These are phyloP conservation scores for Subanguina moxae DNA, from an alignment of 1,140 invertebrate genomes.

Conservation along the genomic window DNA sequence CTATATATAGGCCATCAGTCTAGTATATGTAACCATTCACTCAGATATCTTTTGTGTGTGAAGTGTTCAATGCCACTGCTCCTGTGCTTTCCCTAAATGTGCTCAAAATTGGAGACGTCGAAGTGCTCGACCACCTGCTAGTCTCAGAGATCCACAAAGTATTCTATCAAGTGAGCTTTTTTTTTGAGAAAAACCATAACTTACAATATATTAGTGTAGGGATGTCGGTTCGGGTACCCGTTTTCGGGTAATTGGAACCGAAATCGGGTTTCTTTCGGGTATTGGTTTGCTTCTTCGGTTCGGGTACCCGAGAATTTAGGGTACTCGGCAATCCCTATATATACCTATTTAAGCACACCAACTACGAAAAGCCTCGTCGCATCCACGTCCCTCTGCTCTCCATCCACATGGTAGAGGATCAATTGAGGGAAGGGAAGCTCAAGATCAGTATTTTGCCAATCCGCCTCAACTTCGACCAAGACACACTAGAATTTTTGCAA, in stretches of 20 bases:
- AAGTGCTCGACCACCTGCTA: slow-evolving; percentile 46
- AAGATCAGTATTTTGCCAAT: slow-evolving; percentile 46
- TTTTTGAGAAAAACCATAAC: background rate
- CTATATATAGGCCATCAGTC: background rate
- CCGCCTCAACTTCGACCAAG: slow-evolving; percentile 50
- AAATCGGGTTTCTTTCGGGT: slow-evolving; percentile 6
- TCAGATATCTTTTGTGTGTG: slow-evolving; percentile 34
- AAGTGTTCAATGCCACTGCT: slow-evolving; percentile 27
- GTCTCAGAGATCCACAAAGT: slow-evolving; percentile 49
- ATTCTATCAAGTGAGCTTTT: slow-evolving; percentile 40
- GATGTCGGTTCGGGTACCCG: no score
- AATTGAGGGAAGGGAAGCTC: slow-evolving; percentile 39
- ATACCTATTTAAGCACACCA: slow-evolving; percentile 14
- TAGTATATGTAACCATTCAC: slow-evolving; percentile 20
- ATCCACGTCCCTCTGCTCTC: slow-evolving; percentile 30
- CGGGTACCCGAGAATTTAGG: no score
- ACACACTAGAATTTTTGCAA: slow-evolving; percentile 48
- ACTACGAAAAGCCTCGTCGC: slow-evolving; percentile 22
- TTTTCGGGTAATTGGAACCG: no score
- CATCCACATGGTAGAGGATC: slow-evolving; percentile 41
- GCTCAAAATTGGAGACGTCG: slow-evolving; percentile 41
- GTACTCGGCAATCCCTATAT: background rate
- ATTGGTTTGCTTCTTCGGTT: no score
- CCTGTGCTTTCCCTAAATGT: slow-evolving; percentile 31
- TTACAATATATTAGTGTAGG: no score